Base-by-base conservation (phyloP, 2,797 vertebrate species). In the Danio tinwini region DNA sequence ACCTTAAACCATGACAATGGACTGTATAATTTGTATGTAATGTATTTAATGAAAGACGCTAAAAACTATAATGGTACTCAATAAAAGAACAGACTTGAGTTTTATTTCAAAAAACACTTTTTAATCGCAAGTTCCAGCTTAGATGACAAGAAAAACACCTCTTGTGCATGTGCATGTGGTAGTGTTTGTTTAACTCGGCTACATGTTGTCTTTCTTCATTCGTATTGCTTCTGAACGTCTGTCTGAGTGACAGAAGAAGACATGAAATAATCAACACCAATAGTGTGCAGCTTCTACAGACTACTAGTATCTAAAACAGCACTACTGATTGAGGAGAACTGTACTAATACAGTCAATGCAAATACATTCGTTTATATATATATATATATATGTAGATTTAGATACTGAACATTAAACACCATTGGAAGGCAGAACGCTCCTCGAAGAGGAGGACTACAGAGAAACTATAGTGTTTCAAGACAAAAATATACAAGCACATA, bases 1-100 rank as follows among this genome's bases (percentile, higher is more conserved):
- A 93, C 89, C 90, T 45, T 88, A 87, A 92, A 93, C 92, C 93
- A 89, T 94, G 91, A 89, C 90, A 93, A 95, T 94, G 94, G 95
- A 96, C 95, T 94, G 92, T 93, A 93, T 91, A 88, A 92, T 92
- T 92, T 94, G 91, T 93, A 93, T 93, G 92, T 94, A 93, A 92
- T 93, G 81, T 88, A 94, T 93, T 93, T 93, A 94, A 93, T 90
- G 87, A 93, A 83, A 93, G 88, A 92, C 89, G 75, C 76, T 86
- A 68, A 74, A 17, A 80, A 74, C 50, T 92, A 89, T 90, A 91
- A 91, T 85, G 49, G 80, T 89, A 89, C 90, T 90, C 73, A 86
- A 90, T 90, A 89, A 91, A 90, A 85, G 7, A 80, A 37, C 49
- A 16, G 14, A 73, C 17, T n/a, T 9, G 21, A 47, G 42, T 73